A percentile compares a stretch with the other conserved stretches of the same genome.
phyloP scores from a whole-genome alignment of 1,140 invertebrate species.

The Leptestheria dahalacensis region DNA sequence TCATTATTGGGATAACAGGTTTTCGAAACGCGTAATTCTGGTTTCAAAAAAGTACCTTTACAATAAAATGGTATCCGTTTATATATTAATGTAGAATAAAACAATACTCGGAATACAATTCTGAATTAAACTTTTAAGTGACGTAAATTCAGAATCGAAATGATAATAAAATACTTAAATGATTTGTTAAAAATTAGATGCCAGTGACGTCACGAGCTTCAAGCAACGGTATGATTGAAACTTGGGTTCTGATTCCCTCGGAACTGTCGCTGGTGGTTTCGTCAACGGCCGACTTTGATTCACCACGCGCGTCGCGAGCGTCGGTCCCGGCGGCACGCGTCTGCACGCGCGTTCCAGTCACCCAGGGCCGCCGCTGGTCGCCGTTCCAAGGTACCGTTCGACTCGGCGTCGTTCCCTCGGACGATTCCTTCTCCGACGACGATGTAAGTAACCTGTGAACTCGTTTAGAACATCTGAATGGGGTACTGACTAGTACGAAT shows the following conservation, averaged over 20 bases:
- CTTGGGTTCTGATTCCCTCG: conserved; percentile 74
- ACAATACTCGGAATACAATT: too few relatives aligned
- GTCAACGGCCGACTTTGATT: conserved; percentile 17
- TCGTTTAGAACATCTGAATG: too few relatives aligned
- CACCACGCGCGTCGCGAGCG: conserved; percentile 18
- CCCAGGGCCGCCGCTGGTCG: conserved; percentile 54
- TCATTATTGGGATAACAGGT: too few relatives aligned
- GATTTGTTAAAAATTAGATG: too few relatives aligned
- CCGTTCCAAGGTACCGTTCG: conserved; percentile 82
- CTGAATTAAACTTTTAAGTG: too few relatives aligned
- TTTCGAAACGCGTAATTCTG: too few relatives aligned
- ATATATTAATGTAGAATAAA: too few relatives aligned
- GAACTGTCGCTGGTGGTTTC: conserved; percentile 66
- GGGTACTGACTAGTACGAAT: too few relatives aligned
- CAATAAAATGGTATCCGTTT: too few relatives aligned
- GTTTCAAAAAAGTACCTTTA: too few relatives aligned
- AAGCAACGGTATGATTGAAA: conserved; percentile 49
- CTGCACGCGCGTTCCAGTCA: conserved; percentile 49
- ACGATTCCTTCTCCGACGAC: neutral
- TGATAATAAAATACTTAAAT: too few relatives aligned
- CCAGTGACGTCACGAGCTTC: neutral
- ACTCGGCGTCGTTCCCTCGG: conserved; percentile 28
- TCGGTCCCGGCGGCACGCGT: conserved; percentile 42
- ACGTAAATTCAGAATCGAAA: too few relatives aligned
- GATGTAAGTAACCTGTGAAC: conserved; percentile 14